These are phyloP conservation scores for Ganaspis brasiliensis DNA, from an alignment of 2,888 invertebrate species.

Conservation along the genomic window DNA sequence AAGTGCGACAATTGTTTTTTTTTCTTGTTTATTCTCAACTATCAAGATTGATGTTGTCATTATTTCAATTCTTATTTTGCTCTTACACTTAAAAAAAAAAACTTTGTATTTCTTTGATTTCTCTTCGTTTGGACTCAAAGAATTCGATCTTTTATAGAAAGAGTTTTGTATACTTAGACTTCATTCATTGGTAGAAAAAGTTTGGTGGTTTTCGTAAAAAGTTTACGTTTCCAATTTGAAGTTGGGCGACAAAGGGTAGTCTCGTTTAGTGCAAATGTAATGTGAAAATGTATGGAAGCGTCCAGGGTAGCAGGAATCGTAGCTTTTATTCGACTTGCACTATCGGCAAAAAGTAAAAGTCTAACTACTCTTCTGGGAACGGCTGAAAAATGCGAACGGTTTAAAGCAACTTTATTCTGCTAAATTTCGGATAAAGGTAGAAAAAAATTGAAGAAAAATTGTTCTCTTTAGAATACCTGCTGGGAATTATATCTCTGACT, in stretches of 20 bases:
- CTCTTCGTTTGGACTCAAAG: constrained; percentile 2
- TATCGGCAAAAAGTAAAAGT: not conserved
- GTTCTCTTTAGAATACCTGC: not conserved
- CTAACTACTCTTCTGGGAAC: not conserved
- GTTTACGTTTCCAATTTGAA: constrained; percentile 37
- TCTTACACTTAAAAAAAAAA: not conserved
- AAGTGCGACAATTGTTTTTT: not conserved
- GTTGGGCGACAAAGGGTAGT: constrained; percentile 22
- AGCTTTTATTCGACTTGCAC: constrained; percentile 16
- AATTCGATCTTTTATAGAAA: not conserved
- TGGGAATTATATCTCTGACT: too few relatives aligned
- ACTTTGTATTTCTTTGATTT: not conserved
- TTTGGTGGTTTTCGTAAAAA: constrained; percentile 15
- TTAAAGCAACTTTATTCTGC: not conserved
- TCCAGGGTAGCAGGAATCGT: not conserved
- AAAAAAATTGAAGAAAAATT: not conserved
- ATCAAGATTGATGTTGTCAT: not conserved
- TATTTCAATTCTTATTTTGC: constrained; percentile 7
- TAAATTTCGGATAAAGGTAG: not conserved
- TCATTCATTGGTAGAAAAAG: constrained; percentile 6
- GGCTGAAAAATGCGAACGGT: not conserved
- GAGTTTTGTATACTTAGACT: constrained; percentile 28
- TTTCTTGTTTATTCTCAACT: not conserved
- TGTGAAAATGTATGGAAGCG: not conserved
- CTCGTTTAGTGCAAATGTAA: constrained; percentile 1